Evolutionary conservation across 2,113 vertebrate genomes (phyloP).

Genomic region (Trichomycterus rosablanca): DNA sequence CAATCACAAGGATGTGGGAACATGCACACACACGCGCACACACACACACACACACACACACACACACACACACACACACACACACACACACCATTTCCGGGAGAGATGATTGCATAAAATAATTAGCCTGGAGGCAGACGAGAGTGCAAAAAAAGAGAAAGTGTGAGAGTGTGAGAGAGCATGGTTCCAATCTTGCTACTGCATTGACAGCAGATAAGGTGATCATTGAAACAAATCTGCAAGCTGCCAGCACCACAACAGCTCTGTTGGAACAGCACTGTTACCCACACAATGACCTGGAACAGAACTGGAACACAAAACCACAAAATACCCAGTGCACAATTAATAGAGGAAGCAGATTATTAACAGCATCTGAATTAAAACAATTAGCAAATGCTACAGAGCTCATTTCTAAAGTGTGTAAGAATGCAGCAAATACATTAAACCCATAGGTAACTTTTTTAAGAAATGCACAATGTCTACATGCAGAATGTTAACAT

Average conservation of each 20-base stretch:
- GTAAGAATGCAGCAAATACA: too few relatives aligned
- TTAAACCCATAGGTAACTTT: too few relatives aligned
- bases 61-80: neutral
- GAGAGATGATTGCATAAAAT: conserved; percentile 64
- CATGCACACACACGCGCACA: neutral
- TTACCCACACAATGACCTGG: conserved; percentile 30
- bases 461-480: too few relatives aligned
- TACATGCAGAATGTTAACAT: too few relatives aligned
- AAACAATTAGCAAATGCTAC: too few relatives aligned
- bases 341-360: too few relatives aligned
- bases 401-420: too few relatives aligned
- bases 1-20: conserved; percentile 17
- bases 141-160: too few relatives aligned
- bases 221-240: conserved; percentile 65
- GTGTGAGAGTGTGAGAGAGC: conserved; percentile 40
- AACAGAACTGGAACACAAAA: too few relatives aligned
- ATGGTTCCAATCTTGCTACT: conserved; percentile 54
- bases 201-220: conserved; percentile 68
- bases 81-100: conserved; percentile 57
- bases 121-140: conserved; percentile 64
- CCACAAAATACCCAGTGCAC: too few relatives aligned
- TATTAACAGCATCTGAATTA: too few relatives aligned
- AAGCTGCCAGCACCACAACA: conserved; percentile 59
- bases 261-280: conserved; percentile 55
- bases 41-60: conserved; percentile 44